Conservation (phyloP, 1,140 invertebrate species). For the Panagrolaimus sp. region DNA sequence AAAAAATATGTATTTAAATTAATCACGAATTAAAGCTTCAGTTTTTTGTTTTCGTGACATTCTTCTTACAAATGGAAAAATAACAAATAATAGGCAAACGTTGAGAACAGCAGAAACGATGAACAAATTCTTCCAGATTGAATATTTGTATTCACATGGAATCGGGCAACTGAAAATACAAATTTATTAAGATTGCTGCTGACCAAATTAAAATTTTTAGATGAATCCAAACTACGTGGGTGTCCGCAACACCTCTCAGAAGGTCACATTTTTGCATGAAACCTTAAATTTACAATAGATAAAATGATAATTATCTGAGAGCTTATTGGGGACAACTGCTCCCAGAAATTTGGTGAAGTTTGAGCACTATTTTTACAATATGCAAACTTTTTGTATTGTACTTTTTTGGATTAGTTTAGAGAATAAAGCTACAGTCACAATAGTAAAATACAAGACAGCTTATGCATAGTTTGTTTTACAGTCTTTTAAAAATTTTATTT, state of each 20-base stretch:
- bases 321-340: no score
- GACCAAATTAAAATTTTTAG: constrained; percentile 15
- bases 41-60: constrained; percentile 13
- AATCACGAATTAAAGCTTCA: not conserved
- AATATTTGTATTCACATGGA: constrained; percentile 39
- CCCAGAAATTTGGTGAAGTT: no score
- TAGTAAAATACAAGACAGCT: no score
- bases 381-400: no score
- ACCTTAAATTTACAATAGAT: no score
- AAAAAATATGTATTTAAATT: no score
- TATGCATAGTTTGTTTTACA: not conserved
- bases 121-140: constrained; percentile 45
- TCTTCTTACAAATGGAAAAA: constrained; percentile 30
- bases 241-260: no score
- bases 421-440: no score
- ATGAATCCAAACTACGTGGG: not conserved
- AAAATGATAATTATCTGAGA: no score
- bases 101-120: constrained; percentile 37
- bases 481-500: not conserved
- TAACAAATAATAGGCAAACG: constrained; percentile 32
- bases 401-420: no score
- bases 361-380: no score
- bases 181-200: not conserved
- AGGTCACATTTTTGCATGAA: no score
- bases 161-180: constrained; percentile 38